A percentile compares a stretch with the other conserved stretches of the same genome.
Evolutionary conservation across 92 coral and sea anemone species (phyloP).

Genomic region (Siderastrea siderea): DNA sequence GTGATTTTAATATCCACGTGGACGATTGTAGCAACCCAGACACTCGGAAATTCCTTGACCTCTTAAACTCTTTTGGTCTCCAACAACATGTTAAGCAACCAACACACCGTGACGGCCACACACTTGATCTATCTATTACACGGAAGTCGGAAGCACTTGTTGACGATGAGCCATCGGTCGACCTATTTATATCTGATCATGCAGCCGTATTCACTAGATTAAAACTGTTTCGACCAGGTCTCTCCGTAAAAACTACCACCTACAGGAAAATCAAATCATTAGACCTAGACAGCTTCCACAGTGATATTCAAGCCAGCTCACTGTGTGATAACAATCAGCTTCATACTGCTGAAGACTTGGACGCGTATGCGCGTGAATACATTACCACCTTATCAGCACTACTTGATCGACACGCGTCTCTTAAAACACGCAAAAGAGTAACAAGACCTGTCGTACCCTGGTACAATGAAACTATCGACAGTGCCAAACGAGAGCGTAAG

Average conservation of each 20-base stretch:
- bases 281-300: conserved; percentile 39
- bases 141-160: conserved; percentile 49
- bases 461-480: conserved; percentile 55
- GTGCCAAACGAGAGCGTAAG: conserved; percentile 28
- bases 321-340: conserved; percentile 41
- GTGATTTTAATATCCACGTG: conserved; percentile 64
- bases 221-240: conserved; percentile 34
- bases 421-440: conserved; percentile 29
- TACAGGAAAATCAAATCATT: conserved; percentile 68
- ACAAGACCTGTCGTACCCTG: conserved; percentile 64
- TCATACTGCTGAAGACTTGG: conserved; percentile 37
- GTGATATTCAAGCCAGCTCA: conserved; percentile 52
- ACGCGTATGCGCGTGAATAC: conserved; percentile 41
- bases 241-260: conserved; percentile 46
- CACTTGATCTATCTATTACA: conserved; percentile 58
- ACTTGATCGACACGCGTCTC: conserved; percentile 66
- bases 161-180: conserved; percentile 28
- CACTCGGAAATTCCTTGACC: conserved; percentile 57
- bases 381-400: conserved; percentile 43
- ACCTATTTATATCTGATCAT: conserved; percentile 64
- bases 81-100: conserved; percentile 62
- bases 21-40: conserved; percentile 52
- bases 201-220: conserved; percentile 45
- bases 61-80: conserved; percentile 56
- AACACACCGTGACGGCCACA: conserved; percentile 56